Percentiles rank a stretch among this genome's conserved stretches.
Conservation (phyloP, 1,140 invertebrate species). For the Hyles euphorbiae region DNA sequence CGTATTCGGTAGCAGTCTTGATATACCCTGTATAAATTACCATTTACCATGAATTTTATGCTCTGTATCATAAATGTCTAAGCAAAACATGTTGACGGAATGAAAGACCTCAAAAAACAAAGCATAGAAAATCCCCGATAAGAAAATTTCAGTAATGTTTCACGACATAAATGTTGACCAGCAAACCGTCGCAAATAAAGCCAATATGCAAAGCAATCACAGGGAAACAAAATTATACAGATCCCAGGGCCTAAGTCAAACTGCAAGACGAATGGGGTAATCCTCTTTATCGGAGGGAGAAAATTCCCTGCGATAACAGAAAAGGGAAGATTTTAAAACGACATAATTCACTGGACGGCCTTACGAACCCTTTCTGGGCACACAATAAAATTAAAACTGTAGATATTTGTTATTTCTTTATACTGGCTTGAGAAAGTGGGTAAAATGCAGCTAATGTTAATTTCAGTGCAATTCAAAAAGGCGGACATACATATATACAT, state of each 20-base stretch:
- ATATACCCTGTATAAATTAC: too few species aligned
- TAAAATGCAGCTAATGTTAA: too few species aligned
- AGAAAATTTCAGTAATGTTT: constrained; percentile 1
- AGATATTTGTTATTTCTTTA: not conserved
- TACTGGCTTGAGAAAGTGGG: too few species aligned
- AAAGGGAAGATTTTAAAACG: constrained; percentile 45
- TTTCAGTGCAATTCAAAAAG: too few species aligned
- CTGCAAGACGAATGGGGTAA: constrained; percentile 47
- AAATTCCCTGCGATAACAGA: constrained; percentile 44
- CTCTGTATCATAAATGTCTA: too few species aligned
- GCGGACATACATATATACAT: too few species aligned
- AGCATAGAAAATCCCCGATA: not conserved
- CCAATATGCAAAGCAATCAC: too few species aligned
- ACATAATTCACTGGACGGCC: constrained; percentile 36
- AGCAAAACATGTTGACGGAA: too few species aligned
- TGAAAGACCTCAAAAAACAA: too few species aligned
- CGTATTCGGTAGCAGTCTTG: too few species aligned
- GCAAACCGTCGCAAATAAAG: too few species aligned
- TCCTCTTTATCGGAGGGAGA: constrained; percentile 42
- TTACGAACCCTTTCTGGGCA: constrained; percentile 23
- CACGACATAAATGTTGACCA: not conserved
- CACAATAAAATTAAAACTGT: not conserved
- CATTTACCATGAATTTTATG: too few species aligned
- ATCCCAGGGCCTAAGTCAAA: constrained; percentile 15
- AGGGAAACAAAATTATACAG: not conserved